Conservation (phyloP, 2,888 invertebrate genomes). For the Cinara cedri region DNA sequence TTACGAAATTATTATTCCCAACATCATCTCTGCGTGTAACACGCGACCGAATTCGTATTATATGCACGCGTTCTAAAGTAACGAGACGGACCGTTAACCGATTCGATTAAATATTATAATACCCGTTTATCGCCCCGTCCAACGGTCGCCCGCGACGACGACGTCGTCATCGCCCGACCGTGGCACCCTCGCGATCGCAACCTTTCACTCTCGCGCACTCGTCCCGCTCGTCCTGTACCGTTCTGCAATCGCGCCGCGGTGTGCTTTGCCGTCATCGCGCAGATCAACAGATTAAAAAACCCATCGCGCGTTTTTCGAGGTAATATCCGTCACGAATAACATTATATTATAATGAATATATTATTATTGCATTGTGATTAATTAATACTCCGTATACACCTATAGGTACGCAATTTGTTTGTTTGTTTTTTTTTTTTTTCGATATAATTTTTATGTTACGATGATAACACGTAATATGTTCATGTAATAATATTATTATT, state of each 20-base stretch:
- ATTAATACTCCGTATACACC: no score
- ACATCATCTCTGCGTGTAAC: no score
- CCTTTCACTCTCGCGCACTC: background rate
- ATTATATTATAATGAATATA: background rate
- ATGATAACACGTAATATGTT: no score
- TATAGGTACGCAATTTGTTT: background rate
- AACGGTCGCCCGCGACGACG: background rate
- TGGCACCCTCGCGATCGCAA: background rate
- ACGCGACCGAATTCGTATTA: no score
- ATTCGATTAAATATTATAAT: no score
- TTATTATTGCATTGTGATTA: background rate
- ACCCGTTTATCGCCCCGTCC: no score
- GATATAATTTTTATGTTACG: no score
- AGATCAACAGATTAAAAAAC: conserved; percentile 48
- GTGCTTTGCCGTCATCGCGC: background rate
- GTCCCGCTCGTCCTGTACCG: background rate
- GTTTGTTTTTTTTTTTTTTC: background rate
- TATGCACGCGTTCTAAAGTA: no score
- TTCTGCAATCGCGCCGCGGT: conserved; percentile 28
- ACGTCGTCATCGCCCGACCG: background rate
- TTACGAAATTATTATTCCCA: no score
- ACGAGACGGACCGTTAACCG: no score
- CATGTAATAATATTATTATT: no score
- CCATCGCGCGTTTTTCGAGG: conserved; percentile 38
- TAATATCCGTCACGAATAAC: conserved; percentile 26